Conservation (phyloP, 2,797 vertebrate genomes). For the Psittacula derbiana region DNA sequence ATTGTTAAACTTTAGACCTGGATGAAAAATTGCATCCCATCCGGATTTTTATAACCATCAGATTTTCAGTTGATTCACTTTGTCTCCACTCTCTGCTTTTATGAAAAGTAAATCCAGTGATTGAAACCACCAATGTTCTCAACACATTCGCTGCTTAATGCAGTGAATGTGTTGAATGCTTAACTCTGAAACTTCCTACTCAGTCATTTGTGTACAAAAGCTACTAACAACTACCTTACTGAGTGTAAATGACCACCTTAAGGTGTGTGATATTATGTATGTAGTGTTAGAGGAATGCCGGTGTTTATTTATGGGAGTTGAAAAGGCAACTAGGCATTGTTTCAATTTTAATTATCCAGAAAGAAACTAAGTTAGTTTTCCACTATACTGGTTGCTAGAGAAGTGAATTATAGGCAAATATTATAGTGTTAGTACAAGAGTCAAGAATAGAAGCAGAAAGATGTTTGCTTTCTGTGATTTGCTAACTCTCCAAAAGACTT, state of each 20-base stretch:
- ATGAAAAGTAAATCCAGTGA: background rate
- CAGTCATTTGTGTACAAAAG: background rate
- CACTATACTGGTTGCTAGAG: background rate
- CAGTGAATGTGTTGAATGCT: background rate
- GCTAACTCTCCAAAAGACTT: background rate
- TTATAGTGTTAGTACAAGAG: background rate
- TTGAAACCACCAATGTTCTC: background rate
- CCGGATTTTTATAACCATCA: background rate
- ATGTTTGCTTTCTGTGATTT: background rate
- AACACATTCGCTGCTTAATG: background rate
- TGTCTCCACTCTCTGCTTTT: background rate
- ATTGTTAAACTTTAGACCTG: background rate
- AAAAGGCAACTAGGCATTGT: background rate
- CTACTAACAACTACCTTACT: background rate
- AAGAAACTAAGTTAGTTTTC: background rate
- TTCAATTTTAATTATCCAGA: background rate
- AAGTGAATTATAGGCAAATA: background rate
- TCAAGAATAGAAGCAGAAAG: background rate
- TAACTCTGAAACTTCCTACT: background rate
- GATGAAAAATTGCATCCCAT: background rate
- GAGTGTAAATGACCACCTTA: background rate
- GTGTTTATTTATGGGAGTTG: background rate
- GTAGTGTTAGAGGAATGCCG: background rate
- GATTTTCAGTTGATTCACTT: background rate
- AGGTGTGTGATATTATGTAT: background rate